A percentile compares a stretch with the other conserved stretches of the same genome.
phyloP scores from a whole-genome alignment of 1,140 invertebrate species.

The Andricus grossulariae region DNA sequence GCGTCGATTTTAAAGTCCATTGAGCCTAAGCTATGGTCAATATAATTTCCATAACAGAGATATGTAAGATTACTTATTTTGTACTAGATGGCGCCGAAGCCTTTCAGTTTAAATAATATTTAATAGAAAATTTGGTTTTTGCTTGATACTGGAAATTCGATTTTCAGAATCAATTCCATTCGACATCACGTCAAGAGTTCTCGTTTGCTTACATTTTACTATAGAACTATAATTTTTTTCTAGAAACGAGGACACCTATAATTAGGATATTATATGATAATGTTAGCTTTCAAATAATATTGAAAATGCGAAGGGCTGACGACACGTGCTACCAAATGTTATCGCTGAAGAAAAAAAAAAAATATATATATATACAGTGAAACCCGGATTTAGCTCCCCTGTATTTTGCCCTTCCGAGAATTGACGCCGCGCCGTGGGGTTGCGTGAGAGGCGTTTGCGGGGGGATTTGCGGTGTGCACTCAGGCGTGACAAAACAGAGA shows the following conservation, averaged over 20 bases:
- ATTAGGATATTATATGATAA: not conserved
- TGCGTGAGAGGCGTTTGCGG: too few species aligned
- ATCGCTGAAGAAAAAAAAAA: slow-evolving; percentile 20
- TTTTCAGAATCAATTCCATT: slow-evolving; percentile 1
- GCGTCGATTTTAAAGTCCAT: slow-evolving; percentile 1
- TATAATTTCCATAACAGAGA: not conserved
- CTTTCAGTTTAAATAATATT: not conserved
- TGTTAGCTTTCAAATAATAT: slow-evolving; percentile 13
- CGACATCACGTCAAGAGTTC: not conserved
- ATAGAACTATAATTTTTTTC: slow-evolving; percentile 10
- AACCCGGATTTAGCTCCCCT: too few species aligned
- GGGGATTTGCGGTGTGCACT: too few species aligned
- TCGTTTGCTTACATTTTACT: not conserved
- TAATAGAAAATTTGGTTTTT: not conserved
- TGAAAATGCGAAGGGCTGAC: not conserved
- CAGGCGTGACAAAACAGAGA: too few species aligned
- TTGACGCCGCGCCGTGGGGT: too few species aligned
- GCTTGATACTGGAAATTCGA: not conserved
- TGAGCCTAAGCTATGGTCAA: slow-evolving; percentile 13
- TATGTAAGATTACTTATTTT: slow-evolving; percentile 9
- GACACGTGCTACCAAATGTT: slow-evolving; percentile 35
- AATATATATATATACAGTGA: too few species aligned
- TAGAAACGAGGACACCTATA: not conserved
- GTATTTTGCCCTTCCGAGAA: too few species aligned
- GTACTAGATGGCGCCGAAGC: not conserved